These are phyloP conservation scores for Drosophila lini DNA, from an alignment of 1,140 invertebrate genomes.

Conservation along the genomic window DNA sequence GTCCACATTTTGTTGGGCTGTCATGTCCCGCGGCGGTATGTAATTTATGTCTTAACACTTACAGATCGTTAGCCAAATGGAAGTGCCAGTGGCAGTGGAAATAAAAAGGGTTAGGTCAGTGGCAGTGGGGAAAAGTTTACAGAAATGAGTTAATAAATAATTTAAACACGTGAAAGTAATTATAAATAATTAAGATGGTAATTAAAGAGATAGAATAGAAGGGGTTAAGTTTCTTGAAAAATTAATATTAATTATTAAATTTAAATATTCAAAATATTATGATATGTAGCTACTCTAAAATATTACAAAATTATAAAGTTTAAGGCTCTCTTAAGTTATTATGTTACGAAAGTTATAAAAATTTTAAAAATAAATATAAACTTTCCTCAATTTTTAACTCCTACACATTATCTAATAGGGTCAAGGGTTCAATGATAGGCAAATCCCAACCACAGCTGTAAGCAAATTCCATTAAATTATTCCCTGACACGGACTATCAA, in stretches of 20 bases:
- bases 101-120: slow-evolving; percentile 24
- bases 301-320: too few relatives aligned
- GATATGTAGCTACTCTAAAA: too few relatives aligned
- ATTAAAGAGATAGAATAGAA: not conserved
- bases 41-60: slow-evolving; percentile 73
- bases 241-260: too few relatives aligned
- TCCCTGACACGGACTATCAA: slow-evolving; percentile 39
- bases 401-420: too few relatives aligned
- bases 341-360: too few relatives aligned
- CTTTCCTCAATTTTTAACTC: too few relatives aligned
- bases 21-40: slow-evolving; percentile 56
- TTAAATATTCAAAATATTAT: too few relatives aligned
- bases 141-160: slow-evolving; percentile 15
- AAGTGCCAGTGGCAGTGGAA: slow-evolving; percentile 4
- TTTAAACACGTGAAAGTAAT: slow-evolving; percentile 3
- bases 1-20: slow-evolving; percentile 65
- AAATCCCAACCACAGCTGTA: not conserved
- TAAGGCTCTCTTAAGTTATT: too few relatives aligned
- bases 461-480: slow-evolving; percentile 13
- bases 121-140: not conserved
- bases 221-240: too few relatives aligned
- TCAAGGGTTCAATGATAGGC: too few relatives aligned
- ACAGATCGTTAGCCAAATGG: slow-evolving; percentile 49
- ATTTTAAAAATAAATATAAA: too few relatives aligned
- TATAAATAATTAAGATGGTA: not conserved